Base-by-base conservation (phyloP, 1,140 invertebrate genomes). In the Frieseomelitta varia region DNA sequence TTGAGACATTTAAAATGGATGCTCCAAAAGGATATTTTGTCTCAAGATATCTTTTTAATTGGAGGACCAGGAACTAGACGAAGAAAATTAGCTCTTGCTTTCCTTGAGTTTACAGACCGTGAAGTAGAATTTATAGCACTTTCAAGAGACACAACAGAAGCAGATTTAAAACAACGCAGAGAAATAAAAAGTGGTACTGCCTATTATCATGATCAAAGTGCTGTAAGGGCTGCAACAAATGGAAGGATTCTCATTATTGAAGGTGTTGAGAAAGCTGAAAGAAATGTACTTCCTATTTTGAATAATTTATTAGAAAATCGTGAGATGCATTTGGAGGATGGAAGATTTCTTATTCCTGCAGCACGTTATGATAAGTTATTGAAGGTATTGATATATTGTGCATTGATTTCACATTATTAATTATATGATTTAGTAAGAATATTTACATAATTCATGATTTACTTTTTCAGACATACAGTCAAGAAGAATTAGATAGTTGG, bases 221-320 rank as follows among this genome's bases (percentile, higher is more conserved):
- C 99, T 51, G 98, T 99, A 1, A 95, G 97, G 90, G 99, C 99
- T 27, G 99, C 99, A 0, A 95, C 97, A 19, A 95, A 98, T 94
- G 99, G 99, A 1, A 96, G 99, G 81, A 96, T 99, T 51, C 95
- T 99, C 19, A 95, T 99, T n/a, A 95, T 99, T 39, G 99, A 99
- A 94, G 99, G 99, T 12, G 98, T 99, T 79, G 99, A 99, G 95
- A 99, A 99, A 93, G 98, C 98, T 0, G 99, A 99, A 93, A 95
- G 99, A 79, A 99, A 99, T 96, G 98, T 99, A 53, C 95, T 99
- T 68, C 99, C 99, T 67, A 97, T 99, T 63, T 93, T 99, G n/a
- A 99, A 99, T 95, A 99, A 99, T 95, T 96, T 99, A 51, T 94
- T 99, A n/a, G 99, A 99, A 95, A 99, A 99, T 95, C 95, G 99